phyloP scores from a whole-genome alignment of 2,797 vertebrate genomes.

The Lagocephalus sceleratus region DNA sequence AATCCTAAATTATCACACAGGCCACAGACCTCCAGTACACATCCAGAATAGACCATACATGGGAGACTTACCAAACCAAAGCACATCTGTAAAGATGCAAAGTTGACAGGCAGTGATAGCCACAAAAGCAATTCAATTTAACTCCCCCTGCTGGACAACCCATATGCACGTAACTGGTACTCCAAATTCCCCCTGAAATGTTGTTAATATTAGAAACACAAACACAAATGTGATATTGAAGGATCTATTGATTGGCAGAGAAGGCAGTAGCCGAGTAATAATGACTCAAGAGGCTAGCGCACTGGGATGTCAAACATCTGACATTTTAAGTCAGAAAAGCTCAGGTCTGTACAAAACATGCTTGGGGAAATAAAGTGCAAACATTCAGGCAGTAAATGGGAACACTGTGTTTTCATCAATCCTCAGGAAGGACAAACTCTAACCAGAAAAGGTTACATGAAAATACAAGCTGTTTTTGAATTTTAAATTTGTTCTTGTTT shows the following conservation, averaged over 20 bases:
- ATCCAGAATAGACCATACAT: not conserved
- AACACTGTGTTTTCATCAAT: slow-evolving; percentile 3
- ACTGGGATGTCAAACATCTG: slow-evolving; percentile 34
- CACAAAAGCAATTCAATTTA: too few relatives aligned
- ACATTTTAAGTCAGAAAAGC: slow-evolving; percentile 50
- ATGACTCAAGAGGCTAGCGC: slow-evolving; percentile 15
- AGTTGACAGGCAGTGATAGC: too few relatives aligned
- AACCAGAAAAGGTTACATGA: too few relatives aligned
- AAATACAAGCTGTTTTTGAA: too few relatives aligned
- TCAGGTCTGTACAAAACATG: slow-evolving; percentile 3
- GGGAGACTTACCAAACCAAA: too few relatives aligned
- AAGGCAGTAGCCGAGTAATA: slow-evolving; percentile 24
- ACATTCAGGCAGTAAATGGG: not conserved
- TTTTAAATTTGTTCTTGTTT: too few relatives aligned
- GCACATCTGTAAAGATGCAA: too few relatives aligned
- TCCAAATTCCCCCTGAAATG: not conserved
- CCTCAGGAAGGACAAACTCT: not conserved
- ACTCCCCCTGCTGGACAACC: not conserved
- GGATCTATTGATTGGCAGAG: slow-evolving; percentile 41
- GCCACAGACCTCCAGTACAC: not conserved
- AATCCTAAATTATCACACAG: slow-evolving; percentile 1
- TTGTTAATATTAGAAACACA: not conserved
- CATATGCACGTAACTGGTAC: not conserved
- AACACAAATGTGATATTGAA: slow-evolving; percentile 21
- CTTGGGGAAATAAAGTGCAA: slow-evolving; percentile 3